Evolutionary conservation across 1,140 invertebrate genomes (phyloP).

Genomic region (Octopus bimaculoides): DNA sequence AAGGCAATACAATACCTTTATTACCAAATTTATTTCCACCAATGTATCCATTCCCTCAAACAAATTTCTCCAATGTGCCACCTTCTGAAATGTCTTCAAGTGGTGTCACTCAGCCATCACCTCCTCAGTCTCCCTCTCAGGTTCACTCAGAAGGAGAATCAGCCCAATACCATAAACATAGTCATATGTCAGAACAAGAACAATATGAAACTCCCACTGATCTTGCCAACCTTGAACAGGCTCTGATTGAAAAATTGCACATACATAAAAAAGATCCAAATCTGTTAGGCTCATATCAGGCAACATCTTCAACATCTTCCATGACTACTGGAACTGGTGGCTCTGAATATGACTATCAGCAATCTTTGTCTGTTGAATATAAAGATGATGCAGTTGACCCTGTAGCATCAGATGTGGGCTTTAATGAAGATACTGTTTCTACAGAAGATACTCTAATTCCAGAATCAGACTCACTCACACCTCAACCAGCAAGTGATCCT

Average conservation of each 20-base stretch:
- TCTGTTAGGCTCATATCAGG: slow-evolving; percentile 12
- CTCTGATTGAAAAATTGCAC: slow-evolving; percentile 23
- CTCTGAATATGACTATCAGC: slow-evolving; percentile 8
- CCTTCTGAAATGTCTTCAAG: slow-evolving; percentile 16
- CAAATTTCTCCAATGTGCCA: slow-evolving; percentile 11
- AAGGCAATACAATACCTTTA: not conserved
- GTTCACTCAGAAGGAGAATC: not conserved
- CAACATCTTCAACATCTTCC: slow-evolving; percentile 8
- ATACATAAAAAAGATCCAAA: slow-evolving; percentile 17
- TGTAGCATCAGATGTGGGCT: not conserved
- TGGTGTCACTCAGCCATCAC: slow-evolving; percentile 12
- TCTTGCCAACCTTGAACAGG: slow-evolving; percentile 26
- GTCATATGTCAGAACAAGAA: not conserved
- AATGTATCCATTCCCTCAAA: slow-evolving; percentile 18
- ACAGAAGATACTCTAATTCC: not conserved
- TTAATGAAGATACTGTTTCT: not conserved
- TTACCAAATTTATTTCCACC: slow-evolving; percentile 18
- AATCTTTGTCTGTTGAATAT: slow-evolving; percentile 8
- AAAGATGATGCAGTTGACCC: slow-evolving; percentile 6
- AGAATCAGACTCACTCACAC: not conserved
- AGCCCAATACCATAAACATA: not conserved
- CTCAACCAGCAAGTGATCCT: slow-evolving; percentile 9
- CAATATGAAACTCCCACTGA: slow-evolving; percentile 6
- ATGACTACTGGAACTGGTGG: slow-evolving; percentile 6
- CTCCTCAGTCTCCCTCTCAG: slow-evolving; percentile 23